Evolutionary conservation across 2,797 vertebrate genomes (phyloP).

Genomic region (Myotis findleyi): DNA sequence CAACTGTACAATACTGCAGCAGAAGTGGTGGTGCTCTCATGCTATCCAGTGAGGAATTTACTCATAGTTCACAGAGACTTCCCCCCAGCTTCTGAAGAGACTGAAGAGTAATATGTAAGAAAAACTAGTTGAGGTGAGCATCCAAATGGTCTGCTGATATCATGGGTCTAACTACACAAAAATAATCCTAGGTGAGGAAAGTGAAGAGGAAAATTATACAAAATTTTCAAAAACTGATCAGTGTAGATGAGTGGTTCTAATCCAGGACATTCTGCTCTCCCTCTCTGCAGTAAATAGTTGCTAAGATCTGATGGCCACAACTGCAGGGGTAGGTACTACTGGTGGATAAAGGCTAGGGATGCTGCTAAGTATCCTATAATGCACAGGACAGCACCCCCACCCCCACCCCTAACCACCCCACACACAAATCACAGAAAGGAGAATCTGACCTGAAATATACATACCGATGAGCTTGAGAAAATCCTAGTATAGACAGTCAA

Average conservation of each 20-base stretch:
- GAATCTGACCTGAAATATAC: neutral
- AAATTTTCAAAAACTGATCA: neutral
- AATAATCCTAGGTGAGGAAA: neutral
- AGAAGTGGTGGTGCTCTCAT: neutral
- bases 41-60: neutral
- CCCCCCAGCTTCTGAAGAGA: neutral
- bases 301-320: neutral
- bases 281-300: neutral
- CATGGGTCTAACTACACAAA: neutral
- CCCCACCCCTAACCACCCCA: neutral
- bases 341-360: neutral
- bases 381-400: accelerated
- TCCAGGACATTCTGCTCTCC: neutral
- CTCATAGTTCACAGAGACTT: neutral
- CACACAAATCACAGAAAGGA: neutral
- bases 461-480: neutral
- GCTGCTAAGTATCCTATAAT: neutral
- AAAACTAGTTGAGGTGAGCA: neutral
- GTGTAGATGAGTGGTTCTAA: neutral
- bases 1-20: neutral
- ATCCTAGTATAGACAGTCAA: neutral
- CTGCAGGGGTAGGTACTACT: neutral
- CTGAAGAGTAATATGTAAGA: neutral
- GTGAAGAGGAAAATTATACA: neutral
- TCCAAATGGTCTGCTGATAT: neutral